Base-by-base conservation (phyloP, 2,888 invertebrate species). In the Eledone cirrhosa region DNA sequence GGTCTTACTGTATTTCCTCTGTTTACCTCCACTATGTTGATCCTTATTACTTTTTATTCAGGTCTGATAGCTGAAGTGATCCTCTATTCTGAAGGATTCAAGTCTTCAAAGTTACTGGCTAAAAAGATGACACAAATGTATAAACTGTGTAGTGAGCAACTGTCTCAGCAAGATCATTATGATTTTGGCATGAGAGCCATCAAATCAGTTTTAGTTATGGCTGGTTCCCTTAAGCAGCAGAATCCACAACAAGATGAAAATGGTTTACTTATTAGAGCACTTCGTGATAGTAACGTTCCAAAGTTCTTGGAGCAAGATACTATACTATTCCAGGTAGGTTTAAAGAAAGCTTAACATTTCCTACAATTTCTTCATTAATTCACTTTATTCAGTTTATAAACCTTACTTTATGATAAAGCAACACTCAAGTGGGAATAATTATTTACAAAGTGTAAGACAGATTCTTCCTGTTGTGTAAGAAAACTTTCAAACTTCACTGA, bases 51-150 rank as follows among this genome's bases (percentile, higher is more conserved):
- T 41, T 41, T 41, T 41, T 80, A 13, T 24, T 29, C 79, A 85
- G 85, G 85, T 31, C 81, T 89, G 69, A 89, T 96, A 84, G 95
- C 96, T 47, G 96, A 96, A 91, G 96, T 96, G 1, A 96, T 95
- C 81, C 91, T 96, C 19, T 96, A 96, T 89, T 96, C 96, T 0
- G 96, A 96, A 91, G 96, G 96, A 14, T 96, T 96, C 87, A 95
- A 95, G 89, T 94, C 95, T 0, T 96, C 96, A 0, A 95, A 94
- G 88, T 92, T 93, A 2, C 91, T 96, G n/a, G 95, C 96, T 0
- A 94, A 94, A 85, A 96, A 96, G 90, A 96, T 96, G 96, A 95
- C 95, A 0, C 94, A 96, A 89, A 95, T 96, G 95, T 96, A 96
- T 90, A 96, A 95, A 86, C 91, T 96, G 11, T 95, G 96, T 85